These are phyloP conservation scores for Harpalus rufipes DNA, from an alignment of 2,888 invertebrate genomes.

Conservation along the genomic window DNA sequence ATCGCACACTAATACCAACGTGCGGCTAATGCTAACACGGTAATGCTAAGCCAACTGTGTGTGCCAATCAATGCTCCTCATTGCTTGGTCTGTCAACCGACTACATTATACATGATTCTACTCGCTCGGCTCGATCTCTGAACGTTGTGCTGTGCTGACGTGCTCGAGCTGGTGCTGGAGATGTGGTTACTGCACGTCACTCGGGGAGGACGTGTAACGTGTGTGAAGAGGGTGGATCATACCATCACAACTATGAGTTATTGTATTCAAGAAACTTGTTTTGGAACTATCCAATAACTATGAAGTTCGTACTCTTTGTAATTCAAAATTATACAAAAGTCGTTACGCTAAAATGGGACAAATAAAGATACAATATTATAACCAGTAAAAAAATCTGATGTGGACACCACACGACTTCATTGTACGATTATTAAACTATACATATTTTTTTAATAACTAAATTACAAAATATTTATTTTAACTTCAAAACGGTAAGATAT, in stretches of 20 bases:
- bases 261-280: too few species aligned
- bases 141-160: not conserved
- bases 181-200: slow-evolving; percentile 30
- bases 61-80: slow-evolving; percentile 63
- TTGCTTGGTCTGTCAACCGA: slow-evolving; percentile 62
- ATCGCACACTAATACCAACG: slow-evolving; percentile 44
- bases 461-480: too few species aligned
- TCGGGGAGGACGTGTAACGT: not conserved
- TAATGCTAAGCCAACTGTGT: slow-evolving; percentile 60
- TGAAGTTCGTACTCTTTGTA: too few species aligned
- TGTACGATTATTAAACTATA: too few species aligned
- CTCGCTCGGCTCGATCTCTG: slow-evolving; percentile 8
- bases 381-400: too few species aligned
- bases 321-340: too few species aligned
- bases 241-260: not conserved
- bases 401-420: too few species aligned
- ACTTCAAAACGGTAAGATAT: too few species aligned
- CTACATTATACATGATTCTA: slow-evolving; percentile 56
- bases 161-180: slow-evolving; percentile 1
- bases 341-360: too few species aligned
- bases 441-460: too few species aligned
- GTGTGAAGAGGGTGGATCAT: slow-evolving; percentile 1
- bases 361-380: too few species aligned
- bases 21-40: slow-evolving; percentile 50
- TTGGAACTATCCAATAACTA: too few species aligned